Conservation (phyloP, 2,888 invertebrate genomes). For the Pseudococcus jackbeardsleyi region DNA sequence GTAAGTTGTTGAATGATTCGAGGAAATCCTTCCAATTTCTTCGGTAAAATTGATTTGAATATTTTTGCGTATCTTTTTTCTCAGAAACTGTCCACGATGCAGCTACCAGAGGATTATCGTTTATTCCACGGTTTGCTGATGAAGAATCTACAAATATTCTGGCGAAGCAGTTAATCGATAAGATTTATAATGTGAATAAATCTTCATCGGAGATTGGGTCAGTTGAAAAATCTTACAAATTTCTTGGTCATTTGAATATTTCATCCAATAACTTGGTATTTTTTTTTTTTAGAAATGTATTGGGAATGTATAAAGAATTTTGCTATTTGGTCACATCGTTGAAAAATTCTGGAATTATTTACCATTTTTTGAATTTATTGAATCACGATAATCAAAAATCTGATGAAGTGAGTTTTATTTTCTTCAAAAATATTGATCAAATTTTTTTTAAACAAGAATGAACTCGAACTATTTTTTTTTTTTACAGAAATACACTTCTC, state of each 20-base stretch:
- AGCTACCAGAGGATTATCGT: slow-evolving; percentile 57
- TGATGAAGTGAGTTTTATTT: slow-evolving; percentile 71
- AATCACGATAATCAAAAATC: slow-evolving; percentile 80
- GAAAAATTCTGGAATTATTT: slow-evolving; percentile 94
- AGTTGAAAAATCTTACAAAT: background rate
- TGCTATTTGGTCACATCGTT: slow-evolving; percentile 84
- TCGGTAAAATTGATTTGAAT: background rate
- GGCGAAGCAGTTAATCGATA: slow-evolving; percentile 59
- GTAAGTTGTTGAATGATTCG: slow-evolving; percentile 75
- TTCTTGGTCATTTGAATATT: no score
- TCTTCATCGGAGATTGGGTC: slow-evolving; percentile 50
- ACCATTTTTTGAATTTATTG: slow-evolving; percentile 95
- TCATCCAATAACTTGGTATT: no score
- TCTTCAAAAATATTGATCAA: no score
- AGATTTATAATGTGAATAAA: slow-evolving; percentile 56
- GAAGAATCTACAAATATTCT: slow-evolving; percentile 41
- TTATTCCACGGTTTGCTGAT: slow-evolving; percentile 50
- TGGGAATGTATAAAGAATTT: slow-evolving; percentile 94
- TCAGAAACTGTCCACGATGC: slow-evolving; percentile 64
- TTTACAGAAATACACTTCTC: slow-evolving; percentile 75
- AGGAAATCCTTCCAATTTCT: background rate
- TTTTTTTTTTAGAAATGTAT: slow-evolving; percentile 78
- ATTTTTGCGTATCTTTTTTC: background rate
- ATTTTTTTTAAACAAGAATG: background rate
- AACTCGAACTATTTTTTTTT: slow-evolving; percentile 80